A percentile compares a stretch with the other conserved stretches of the same genome.
Conservation (phyloP, 1,140 invertebrate genomes). For the Steinernema khuongi region DNA sequence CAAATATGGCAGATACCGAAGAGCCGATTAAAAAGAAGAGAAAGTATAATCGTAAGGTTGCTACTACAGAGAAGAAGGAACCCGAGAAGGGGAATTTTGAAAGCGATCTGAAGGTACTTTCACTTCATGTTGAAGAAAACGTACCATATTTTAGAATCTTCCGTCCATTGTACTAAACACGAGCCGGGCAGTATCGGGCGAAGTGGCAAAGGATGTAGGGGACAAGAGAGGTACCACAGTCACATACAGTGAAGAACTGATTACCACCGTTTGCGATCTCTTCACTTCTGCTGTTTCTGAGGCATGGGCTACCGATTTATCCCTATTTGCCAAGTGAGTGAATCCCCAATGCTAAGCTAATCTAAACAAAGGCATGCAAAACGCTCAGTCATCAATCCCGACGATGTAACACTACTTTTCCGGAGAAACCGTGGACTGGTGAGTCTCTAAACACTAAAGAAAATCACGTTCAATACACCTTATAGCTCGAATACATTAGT, state of each 20-base stretch:
- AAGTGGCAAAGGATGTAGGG: not conserved
- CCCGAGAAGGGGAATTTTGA: too few relatives aligned
- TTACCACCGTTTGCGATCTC: not conserved
- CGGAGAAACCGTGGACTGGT: not conserved
- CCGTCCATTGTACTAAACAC: too few relatives aligned
- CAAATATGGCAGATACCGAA: too few relatives aligned
- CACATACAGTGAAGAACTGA: not conserved
- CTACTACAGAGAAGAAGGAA: too few relatives aligned
- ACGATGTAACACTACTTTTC: conserved; percentile 30
- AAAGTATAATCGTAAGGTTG: too few relatives aligned
- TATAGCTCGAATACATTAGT: not conserved
- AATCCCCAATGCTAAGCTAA: not conserved
- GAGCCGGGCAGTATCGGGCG: too few relatives aligned
- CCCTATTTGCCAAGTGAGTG: not conserved
- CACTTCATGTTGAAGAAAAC: too few relatives aligned
- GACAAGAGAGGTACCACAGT: not conserved
- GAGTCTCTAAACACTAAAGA: not conserved
- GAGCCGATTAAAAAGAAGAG: too few relatives aligned
- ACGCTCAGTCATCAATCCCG: conserved; percentile 19
- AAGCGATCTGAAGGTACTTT: too few relatives aligned
- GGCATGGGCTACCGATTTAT: not conserved
- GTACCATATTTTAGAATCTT: too few relatives aligned
- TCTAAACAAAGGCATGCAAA: not conserved
- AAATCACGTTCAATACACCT: not conserved
- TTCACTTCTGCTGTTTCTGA: not conserved